Percentiles rank a stretch among this genome's conserved stretches.
Conservation (phyloP, 64 coral and sea anemone genomes). For the Montipora sp. region DNA sequence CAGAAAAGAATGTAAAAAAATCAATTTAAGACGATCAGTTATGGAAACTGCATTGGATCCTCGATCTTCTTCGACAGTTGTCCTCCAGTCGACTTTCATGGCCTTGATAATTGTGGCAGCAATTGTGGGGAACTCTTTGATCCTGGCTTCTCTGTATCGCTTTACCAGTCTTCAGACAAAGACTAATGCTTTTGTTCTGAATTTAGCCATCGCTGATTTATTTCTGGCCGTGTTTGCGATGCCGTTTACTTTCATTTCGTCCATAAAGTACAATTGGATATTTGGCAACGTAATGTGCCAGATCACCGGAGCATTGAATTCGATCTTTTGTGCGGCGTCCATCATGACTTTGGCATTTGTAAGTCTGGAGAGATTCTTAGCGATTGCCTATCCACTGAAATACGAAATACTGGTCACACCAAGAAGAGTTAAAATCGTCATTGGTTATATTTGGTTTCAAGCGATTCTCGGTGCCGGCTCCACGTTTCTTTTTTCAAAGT, state of each 20-base stretch:
- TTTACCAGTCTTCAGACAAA: slow-evolving; percentile 71
- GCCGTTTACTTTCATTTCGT: slow-evolving; percentile 83
- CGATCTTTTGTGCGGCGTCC: slow-evolving; percentile 74
- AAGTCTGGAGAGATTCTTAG: slow-evolving; percentile 80
- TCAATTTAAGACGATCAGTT: background rate
- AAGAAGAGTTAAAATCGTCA: slow-evolving; percentile 35
- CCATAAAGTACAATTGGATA: slow-evolving; percentile 63
- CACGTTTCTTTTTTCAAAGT: slow-evolving; percentile 67
- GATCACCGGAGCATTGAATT: slow-evolving; percentile 64
- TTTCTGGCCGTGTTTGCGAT: slow-evolving; percentile 66
- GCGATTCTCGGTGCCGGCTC: slow-evolving; percentile 13
- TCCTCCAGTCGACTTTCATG: slow-evolving; percentile 50
- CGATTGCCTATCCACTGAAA: slow-evolving; percentile 74
- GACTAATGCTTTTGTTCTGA: slow-evolving; percentile 87
- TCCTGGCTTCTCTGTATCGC: slow-evolving; percentile 67
- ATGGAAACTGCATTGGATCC: slow-evolving; percentile 1
- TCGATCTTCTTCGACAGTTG: background rate
- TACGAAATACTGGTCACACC: slow-evolving; percentile 70
- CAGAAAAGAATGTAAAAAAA: background rate
- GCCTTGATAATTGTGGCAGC: slow-evolving; percentile 61
- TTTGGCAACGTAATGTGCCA: slow-evolving; percentile 78
- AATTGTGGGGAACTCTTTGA: slow-evolving; percentile 61
- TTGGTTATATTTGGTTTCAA: slow-evolving; percentile 72
- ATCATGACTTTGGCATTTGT: slow-evolving; percentile 81
- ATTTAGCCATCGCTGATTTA: slow-evolving; percentile 81